phyloP scores from a whole-genome alignment of 92 coral and sea anemone species.

The Zoanthus sansibaricus region DNA sequence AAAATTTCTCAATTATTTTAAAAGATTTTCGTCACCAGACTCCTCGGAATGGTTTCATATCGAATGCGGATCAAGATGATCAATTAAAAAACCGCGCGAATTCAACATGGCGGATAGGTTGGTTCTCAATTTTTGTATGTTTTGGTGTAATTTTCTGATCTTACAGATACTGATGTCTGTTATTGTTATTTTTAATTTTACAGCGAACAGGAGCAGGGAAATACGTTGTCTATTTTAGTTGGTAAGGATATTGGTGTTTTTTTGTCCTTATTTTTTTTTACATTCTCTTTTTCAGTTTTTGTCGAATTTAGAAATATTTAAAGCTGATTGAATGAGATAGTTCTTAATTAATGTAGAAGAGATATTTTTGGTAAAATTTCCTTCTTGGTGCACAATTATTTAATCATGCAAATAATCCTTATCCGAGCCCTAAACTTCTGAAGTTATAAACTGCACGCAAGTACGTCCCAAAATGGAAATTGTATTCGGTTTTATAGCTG shows the following conservation, averaged over 20 bases:
- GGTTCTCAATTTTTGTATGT: conserved; percentile 25
- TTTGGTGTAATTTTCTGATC: background rate
- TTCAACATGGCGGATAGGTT: conserved; percentile 92
- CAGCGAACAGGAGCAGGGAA: conserved; percentile 63
- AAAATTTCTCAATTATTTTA: background rate
- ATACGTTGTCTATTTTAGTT: conserved; percentile 78
- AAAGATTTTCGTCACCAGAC: background rate
- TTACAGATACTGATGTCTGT: background rate
- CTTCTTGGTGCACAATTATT: too few species aligned
- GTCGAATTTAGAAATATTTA: too few species aligned
- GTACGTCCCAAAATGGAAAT: too few species aligned
- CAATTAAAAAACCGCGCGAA: conserved; percentile 46
- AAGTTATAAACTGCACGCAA: too few species aligned
- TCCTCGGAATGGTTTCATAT: background rate
- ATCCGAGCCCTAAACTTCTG: too few species aligned
- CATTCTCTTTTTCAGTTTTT: too few species aligned
- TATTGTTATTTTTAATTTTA: background rate
- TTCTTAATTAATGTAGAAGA: too few species aligned
- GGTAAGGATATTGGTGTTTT: conserved; percentile 53
- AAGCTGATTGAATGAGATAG: too few species aligned
- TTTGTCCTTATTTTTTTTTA: too few species aligned
- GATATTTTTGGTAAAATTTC: too few species aligned
- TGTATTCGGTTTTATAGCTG: too few species aligned
- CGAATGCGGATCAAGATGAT: background rate
- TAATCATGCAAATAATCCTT: too few species aligned